Conservation (phyloP, 2,888 invertebrate species). For the Anthoptus insignis region DNA sequence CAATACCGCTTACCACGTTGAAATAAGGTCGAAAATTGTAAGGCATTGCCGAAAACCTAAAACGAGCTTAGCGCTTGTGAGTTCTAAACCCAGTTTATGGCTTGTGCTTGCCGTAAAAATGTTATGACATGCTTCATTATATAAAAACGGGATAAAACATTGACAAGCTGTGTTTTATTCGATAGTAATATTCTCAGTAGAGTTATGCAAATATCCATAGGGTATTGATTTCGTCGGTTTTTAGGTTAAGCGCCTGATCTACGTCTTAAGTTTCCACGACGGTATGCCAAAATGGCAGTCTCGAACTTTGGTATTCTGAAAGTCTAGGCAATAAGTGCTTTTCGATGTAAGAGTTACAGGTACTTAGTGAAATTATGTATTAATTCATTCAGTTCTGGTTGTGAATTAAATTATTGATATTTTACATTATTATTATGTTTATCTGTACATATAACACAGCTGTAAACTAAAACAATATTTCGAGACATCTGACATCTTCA, state of each 20-base stretch:
- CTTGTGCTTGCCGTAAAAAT: slow-evolving; percentile 76
- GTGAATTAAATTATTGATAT: too few relatives aligned
- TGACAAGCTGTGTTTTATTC: slow-evolving; percentile 75
- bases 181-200: slow-evolving; percentile 37
- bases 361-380: too few relatives aligned
- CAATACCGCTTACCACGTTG: slow-evolving; percentile 35
- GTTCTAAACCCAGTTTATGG: slow-evolving; percentile 69
- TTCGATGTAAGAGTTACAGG: neutral
- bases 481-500: too few relatives aligned
- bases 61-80: slow-evolving; percentile 62
- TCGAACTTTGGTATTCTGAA: slow-evolving; percentile 6
- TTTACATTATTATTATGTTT: too few relatives aligned
- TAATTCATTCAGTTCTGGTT: too few relatives aligned
- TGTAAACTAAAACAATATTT: too few relatives aligned
- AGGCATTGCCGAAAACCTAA: slow-evolving; percentile 49
- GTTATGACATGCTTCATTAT: slow-evolving; percentile 73
- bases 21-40: slow-evolving; percentile 19
- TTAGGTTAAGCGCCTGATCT: slow-evolving; percentile 36
- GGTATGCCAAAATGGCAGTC: slow-evolving; percentile 4
- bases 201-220: slow-evolving; percentile 65
- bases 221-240: slow-evolving; percentile 56
- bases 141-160: slow-evolving; percentile 68
- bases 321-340: neutral
- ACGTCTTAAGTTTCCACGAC: neutral
- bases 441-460: too few relatives aligned